phyloP scores from a whole-genome alignment of 2,113 vertebrate genomes.

The Vombatus ursinus region DNA sequence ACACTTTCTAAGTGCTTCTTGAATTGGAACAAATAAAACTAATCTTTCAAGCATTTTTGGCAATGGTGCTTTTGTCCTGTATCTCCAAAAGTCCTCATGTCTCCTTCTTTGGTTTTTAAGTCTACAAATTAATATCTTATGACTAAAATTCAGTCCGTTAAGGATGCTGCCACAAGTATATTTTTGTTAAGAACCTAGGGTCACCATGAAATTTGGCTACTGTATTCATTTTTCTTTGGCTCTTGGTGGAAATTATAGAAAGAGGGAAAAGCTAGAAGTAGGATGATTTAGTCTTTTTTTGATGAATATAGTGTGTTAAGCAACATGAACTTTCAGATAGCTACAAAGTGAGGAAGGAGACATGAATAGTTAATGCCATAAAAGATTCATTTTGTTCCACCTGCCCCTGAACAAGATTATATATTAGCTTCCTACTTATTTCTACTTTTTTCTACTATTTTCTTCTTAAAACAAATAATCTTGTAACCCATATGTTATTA shows the following conservation, averaged over 20 bases:
- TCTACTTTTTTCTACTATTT: neutral
- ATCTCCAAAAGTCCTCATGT: neutral
- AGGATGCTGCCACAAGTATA: neutral
- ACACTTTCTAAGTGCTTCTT: neutral
- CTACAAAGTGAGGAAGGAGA: constrained; percentile 5
- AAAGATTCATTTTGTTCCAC: constrained; percentile 9
- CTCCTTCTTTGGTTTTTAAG: neutral
- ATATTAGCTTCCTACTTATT: constrained; percentile 32
- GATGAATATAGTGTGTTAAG: neutral
- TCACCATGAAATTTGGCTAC: neutral
- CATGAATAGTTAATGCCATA: neutral
- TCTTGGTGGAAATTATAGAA: constrained; percentile 8
- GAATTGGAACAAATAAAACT: neutral
- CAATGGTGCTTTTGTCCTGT: neutral
- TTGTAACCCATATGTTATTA: constrained; percentile 2
- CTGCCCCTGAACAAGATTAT: constrained; percentile 12
- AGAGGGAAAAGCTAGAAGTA: constrained; percentile 29
- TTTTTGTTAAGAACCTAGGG: neutral
- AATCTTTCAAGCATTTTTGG: neutral
- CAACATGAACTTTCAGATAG: constrained; percentile 15
- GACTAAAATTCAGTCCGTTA: neutral
- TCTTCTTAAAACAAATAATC: neutral
- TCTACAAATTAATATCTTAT: neutral
- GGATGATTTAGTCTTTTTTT: constrained; percentile 18
- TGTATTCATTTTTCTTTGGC: constrained; percentile 14